Conservation (phyloP, 2,888 invertebrate genomes). For the Morpho helenor region DNA sequence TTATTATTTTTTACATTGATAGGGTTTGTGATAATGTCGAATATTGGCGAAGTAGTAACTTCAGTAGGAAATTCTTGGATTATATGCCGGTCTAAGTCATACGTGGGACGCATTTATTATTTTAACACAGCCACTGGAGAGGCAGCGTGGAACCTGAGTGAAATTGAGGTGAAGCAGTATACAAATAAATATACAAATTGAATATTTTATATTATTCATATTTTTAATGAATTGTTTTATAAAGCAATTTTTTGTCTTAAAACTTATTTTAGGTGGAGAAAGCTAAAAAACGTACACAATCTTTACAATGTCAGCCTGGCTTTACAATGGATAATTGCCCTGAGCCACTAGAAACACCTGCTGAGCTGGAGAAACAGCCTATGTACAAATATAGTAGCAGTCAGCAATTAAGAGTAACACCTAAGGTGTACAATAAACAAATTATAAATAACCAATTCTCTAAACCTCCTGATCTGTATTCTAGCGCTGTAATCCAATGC, state of each 20-base stretch:
- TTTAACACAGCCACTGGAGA: conserved; percentile 56
- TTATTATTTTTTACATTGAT: not conserved
- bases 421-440: conserved; percentile 35
- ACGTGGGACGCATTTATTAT: conserved; percentile 50
- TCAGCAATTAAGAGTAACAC: conserved; percentile 8
- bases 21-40: conserved; percentile 15
- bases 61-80: conserved; percentile 49
- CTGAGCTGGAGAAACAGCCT: not conserved
- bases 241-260: not conserved
- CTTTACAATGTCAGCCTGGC: conserved; percentile 26
- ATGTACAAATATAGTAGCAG: conserved; percentile 14
- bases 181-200: not conserved
- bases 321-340: conserved; percentile 35
- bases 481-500: conserved; percentile 1
- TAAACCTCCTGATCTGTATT: conserved; percentile 27
- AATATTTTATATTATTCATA: too few relatives aligned
- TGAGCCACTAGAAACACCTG: conserved; percentile 49
- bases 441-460: conserved; percentile 36
- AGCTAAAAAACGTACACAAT: conserved; percentile 36
- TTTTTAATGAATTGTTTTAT: not conserved
- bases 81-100: conserved; percentile 50
- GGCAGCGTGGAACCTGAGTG: conserved; percentile 56
- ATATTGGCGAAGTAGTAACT: conserved; percentile 27
- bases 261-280: conserved; percentile 45
- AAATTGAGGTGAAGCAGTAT: conserved; percentile 40